These are phyloP conservation scores for Cryptoblepharus egeriae DNA, from an alignment of 2,797 vertebrate genomes.

Conservation along the genomic window DNA sequence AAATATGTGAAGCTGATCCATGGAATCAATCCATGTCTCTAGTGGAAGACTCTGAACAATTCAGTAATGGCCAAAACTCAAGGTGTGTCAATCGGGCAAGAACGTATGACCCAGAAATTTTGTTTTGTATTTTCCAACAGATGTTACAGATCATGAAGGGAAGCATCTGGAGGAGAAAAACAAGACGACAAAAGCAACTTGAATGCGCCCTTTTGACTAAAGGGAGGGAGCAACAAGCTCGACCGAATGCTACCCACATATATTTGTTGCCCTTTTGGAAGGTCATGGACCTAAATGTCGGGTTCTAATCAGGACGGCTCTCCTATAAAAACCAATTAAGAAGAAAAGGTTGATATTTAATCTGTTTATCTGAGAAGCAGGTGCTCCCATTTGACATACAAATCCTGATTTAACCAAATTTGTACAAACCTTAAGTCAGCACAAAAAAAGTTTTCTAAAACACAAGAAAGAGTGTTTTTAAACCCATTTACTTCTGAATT, in stretches of 20 bases:
- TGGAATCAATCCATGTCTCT: no score
- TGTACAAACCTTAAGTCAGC: constrained; percentile 73
- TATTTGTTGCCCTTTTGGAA: constrained; percentile 66
- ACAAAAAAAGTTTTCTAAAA: constrained; percentile 59
- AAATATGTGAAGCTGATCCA: no score
- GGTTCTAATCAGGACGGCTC: constrained; percentile 72
- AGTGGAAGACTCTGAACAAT: background rate
- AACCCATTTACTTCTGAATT: constrained; percentile 34
- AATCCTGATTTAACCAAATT: constrained; percentile 65
- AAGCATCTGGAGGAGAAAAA: constrained; percentile 24
- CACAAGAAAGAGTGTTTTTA: constrained; percentile 33
- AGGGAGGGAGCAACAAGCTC: constrained; percentile 53
- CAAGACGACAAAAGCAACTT: background rate
- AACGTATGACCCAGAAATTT: background rate
- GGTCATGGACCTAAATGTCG: constrained; percentile 70
- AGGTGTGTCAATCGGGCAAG: background rate
- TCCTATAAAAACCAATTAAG: constrained; percentile 76
- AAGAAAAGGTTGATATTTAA: constrained; percentile 77
- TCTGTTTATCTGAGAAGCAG: constrained; percentile 77
- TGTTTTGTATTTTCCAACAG: constrained; percentile 19
- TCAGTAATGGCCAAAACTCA: background rate
- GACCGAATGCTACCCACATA: constrained; percentile 33
- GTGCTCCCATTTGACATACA: constrained; percentile 73
- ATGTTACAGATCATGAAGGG: background rate
- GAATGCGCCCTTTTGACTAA: constrained; percentile 58